A percentile compares a stretch with the other conserved stretches of the same genome.
Conservation (phyloP, 2,113 vertebrate genomes). For the Gymnarchus niloticus region DNA sequence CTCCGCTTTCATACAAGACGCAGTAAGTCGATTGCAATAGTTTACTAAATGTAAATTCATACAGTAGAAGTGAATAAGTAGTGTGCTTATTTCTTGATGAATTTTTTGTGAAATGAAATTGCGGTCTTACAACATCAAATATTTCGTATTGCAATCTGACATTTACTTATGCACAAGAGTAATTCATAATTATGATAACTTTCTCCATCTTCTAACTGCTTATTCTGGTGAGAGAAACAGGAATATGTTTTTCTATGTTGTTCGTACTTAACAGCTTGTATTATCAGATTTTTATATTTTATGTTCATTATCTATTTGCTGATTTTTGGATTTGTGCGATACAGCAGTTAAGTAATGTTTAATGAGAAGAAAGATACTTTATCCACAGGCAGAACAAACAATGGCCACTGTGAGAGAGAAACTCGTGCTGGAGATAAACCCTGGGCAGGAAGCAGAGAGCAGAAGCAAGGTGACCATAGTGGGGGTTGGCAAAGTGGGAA, state of each 20-base stretch:
- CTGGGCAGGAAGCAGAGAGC: neutral
- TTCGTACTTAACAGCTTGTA: neutral
- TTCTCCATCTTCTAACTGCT: neutral
- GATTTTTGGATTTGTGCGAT: neutral
- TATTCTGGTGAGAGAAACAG: neutral
- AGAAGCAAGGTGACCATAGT: constrained; percentile 31
- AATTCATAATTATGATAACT: neutral
- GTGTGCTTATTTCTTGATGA: no score
- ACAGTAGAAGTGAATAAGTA: no score
- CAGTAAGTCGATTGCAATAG: no score
- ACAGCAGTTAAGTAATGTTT: neutral
- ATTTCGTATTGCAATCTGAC: neutral
- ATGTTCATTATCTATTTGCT: neutral
- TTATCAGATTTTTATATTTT: neutral
- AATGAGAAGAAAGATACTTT: neutral
- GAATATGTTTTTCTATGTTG: no score
- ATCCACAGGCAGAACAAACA: neutral
- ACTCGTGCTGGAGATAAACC: constrained; percentile 18
- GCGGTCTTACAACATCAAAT: neutral
- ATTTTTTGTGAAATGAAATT: neutral
- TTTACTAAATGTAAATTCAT: no score
- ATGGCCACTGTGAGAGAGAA: constrained; percentile 28
- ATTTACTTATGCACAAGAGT: neutral
- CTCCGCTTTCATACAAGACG: neutral
- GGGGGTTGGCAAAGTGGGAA: constrained; percentile 35